Evolutionary conservation across 1,140 invertebrate genomes (phyloP), one percentile per base, ranked within the genome.

Genomic region (Drosophila neocordata): DNA sequence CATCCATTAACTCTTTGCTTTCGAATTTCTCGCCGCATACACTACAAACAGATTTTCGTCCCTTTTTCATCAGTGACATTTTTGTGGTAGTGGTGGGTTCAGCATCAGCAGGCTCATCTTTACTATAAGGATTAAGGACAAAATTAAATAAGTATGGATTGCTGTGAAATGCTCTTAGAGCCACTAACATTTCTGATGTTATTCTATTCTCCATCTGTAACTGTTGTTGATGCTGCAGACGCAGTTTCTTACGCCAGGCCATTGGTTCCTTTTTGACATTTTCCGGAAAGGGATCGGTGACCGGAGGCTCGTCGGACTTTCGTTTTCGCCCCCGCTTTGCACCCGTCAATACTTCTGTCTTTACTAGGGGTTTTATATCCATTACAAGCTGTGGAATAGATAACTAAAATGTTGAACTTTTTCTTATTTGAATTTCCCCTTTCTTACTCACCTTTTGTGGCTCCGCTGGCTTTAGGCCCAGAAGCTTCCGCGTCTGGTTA

Each of bases 401-500:
- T 15, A 8, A 2, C 6, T 20, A 7, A 4, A 3, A 11, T n/a
- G n/a, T n/a, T n/a, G n/a, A n/a, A n/a, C n/a, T n/a, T n/a, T n/a
- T n/a, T n/a, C n/a, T n/a, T n/a, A n/a, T n/a, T n/a, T n/a, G n/a
- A n/a, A n/a, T n/a, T n/a, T n/a, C n/a, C n/a, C n/a, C n/a, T n/a
- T 15, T 1, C 2, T 9, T 34, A 11, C 22, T 68, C 41, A 89
- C 84, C 65, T 70, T 82, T 57, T 69, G 48, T 4, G 85, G 74
- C 9, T 88, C 79, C 18, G 53, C 27, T 13, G 65, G 61, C 51
- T 83, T 79, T 0, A 94, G 74, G 0, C 93, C 93, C 0, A 94
- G 83, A 6, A 92, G 69, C 6, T 92, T 82, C 4, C 93, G 79
- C 0, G 93, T 93, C 35, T 92, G 80, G 11, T 90, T 92, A 60